phyloP scores from a whole-genome alignment of 2,888 invertebrate genomes.

The Synanthedon tipuliformis region DNA sequence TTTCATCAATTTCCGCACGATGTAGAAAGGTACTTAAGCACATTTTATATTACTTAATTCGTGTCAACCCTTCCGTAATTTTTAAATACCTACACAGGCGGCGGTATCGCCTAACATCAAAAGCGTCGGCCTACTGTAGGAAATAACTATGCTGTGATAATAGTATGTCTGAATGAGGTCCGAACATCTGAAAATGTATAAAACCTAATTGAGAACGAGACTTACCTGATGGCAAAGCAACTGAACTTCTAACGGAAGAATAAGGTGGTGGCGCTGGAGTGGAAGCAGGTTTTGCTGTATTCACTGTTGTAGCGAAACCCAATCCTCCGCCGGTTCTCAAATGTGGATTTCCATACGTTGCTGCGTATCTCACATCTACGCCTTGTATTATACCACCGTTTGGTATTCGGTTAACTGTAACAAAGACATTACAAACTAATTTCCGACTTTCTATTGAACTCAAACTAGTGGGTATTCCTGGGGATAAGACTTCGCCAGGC shows the following conservation, averaged over 20 bases:
- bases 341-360: conserved; percentile 91
- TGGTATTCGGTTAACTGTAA: conserved; percentile 36
- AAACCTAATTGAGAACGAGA: background rate
- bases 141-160: no score
- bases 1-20: no score
- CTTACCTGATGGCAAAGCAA: conserved; percentile 53
- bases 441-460: background rate
- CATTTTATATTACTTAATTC: no score
- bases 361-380: conserved; percentile 88
- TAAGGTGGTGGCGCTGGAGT: conserved; percentile 87
- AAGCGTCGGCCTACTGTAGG: no score
- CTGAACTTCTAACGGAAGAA: conserved; percentile 63
- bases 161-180: no score
- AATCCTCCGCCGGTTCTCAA: conserved; percentile 75
- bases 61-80: no score
- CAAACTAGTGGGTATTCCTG: no score
- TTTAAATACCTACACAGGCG: no score
- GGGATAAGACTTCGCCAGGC: no score
- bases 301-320: conserved; percentile 55
- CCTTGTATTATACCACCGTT: conserved; percentile 58
- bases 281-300: conserved; percentile 81
- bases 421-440: background rate
- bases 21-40: no score
- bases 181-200: no score
- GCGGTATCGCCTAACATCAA: no score